A percentile compares a stretch with the other conserved stretches of the same genome.
These are phyloP conservation scores for Lagria hirta DNA, from an alignment of 2,888 invertebrate genomes.

Conservation along the genomic window DNA sequence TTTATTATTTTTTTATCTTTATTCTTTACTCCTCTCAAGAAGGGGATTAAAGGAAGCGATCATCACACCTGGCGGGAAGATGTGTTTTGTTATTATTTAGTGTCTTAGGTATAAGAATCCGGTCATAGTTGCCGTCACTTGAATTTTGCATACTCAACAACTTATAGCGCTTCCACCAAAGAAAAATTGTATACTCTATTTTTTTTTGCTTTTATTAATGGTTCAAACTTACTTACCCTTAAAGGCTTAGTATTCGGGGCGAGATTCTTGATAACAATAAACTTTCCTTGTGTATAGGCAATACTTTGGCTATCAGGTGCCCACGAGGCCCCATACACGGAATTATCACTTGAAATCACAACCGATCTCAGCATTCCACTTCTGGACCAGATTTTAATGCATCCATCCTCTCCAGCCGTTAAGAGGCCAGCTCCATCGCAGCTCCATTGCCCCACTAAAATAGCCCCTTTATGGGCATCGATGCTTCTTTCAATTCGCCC, in stretches of 20 bases:
- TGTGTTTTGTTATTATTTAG: neutral
- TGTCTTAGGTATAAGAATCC: no score
- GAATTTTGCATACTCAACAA: no score
- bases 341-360: slow-evolving; percentile 75
- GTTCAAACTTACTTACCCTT: slow-evolving; percentile 56
- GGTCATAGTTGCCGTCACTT: no score
- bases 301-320: slow-evolving; percentile 71
- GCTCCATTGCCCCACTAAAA: slow-evolving; percentile 89
- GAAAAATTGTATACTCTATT: no score
- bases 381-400: slow-evolving; percentile 95
- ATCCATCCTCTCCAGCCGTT: slow-evolving; percentile 96
- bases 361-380: slow-evolving; percentile 92
- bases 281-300: slow-evolving; percentile 68
- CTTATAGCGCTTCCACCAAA: no score
- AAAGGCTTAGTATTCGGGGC: slow-evolving; percentile 73
- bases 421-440: slow-evolving; percentile 92
- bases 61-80: neutral
- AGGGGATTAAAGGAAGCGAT: no score
- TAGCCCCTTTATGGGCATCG: slow-evolving; percentile 91
- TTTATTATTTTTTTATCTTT: no score
- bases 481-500: slow-evolving; percentile 92
- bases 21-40: no score
- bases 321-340: slow-evolving; percentile 86
- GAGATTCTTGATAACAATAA: slow-evolving; percentile 69
- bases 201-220: no score